phyloP scores from a whole-genome alignment of 2,888 invertebrate species.

The Ochropacha duplaris region DNA sequence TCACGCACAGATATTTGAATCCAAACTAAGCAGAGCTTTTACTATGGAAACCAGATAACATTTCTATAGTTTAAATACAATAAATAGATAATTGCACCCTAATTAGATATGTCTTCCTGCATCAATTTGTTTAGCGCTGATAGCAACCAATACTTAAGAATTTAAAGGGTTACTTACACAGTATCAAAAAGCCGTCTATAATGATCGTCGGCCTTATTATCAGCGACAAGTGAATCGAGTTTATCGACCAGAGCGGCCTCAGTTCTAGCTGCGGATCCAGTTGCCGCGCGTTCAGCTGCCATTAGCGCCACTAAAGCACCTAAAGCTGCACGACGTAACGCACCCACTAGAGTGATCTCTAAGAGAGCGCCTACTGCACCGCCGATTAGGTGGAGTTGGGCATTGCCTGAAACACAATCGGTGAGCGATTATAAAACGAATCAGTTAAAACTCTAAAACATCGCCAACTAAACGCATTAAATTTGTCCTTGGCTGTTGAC shows the following conservation, averaged over 20 bases:
- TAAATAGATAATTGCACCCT: too few relatives aligned
- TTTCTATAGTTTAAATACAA: too few relatives aligned
- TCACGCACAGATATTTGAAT: too few relatives aligned
- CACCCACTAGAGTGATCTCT: conserved; percentile 95
- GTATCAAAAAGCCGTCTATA: conserved; percentile 96
- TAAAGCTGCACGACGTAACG: conserved; percentile 94
- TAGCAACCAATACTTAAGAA: not conserved
- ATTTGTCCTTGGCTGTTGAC: too few relatives aligned
- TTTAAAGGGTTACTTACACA: conserved; percentile 91
- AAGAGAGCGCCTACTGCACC: conserved; percentile 96
- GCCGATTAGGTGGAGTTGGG: conserved; percentile 94
- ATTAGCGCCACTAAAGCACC: conserved; percentile 98
- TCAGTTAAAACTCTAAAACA: too few relatives aligned
- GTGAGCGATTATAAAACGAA: not conserved
- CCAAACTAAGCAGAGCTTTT: too few relatives aligned
- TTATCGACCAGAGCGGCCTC: conserved; percentile 97
- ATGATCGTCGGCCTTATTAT: conserved; percentile 97
- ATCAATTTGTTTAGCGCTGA: too few relatives aligned
- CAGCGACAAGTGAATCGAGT: conserved; percentile 94
- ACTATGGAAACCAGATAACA: too few relatives aligned
- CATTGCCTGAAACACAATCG: conserved; percentile 82
- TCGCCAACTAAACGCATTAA: too few relatives aligned
- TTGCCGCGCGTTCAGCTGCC: conserved; percentile 92
- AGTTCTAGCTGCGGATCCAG: conserved; percentile 94
- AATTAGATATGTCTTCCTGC: too few relatives aligned